These are phyloP conservation scores for Wiebesia pumilae DNA, from an alignment of 1,140 invertebrate species.

Conservation along the genomic window DNA sequence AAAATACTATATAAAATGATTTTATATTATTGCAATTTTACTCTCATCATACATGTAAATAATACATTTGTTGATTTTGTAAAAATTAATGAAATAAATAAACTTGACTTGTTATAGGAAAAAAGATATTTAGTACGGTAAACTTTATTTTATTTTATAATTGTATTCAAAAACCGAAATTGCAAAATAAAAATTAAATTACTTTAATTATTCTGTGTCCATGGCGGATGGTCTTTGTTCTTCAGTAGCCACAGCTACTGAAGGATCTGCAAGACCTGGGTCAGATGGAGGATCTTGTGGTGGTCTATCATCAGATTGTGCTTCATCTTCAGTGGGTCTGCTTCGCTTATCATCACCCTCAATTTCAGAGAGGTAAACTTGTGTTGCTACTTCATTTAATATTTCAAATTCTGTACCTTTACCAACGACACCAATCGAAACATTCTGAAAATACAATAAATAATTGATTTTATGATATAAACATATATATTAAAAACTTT, in stretches of 20 bases:
- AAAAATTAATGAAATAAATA: constrained; percentile 28
- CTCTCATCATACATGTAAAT: constrained; percentile 4
- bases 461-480: too few relatives aligned
- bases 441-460: constrained; percentile 80
- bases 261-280: constrained; percentile 72
- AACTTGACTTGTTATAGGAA: constrained; percentile 40
- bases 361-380: constrained; percentile 81
- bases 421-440: constrained; percentile 93
- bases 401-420: constrained; percentile 87
- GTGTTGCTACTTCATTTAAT: constrained; percentile 85
- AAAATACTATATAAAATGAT: not conserved
- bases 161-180: constrained; percentile 58
- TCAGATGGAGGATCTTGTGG: constrained; percentile 71
- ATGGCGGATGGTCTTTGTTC: constrained; percentile 67
- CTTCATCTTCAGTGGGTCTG: constrained; percentile 70
- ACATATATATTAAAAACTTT: too few relatives aligned
- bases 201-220: constrained; percentile 77
- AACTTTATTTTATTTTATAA: constrained; percentile 58
- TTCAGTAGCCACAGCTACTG: constrained; percentile 64
- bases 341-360: constrained; percentile 85
- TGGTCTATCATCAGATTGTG: constrained; percentile 66
- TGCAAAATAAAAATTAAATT: constrained; percentile 50
- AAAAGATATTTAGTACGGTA: constrained; percentile 37
- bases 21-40: not conserved
- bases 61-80: constrained; percentile 25